Conservation (phyloP, 2,113 vertebrate genomes). For the Phodopus roborovskii region DNA sequence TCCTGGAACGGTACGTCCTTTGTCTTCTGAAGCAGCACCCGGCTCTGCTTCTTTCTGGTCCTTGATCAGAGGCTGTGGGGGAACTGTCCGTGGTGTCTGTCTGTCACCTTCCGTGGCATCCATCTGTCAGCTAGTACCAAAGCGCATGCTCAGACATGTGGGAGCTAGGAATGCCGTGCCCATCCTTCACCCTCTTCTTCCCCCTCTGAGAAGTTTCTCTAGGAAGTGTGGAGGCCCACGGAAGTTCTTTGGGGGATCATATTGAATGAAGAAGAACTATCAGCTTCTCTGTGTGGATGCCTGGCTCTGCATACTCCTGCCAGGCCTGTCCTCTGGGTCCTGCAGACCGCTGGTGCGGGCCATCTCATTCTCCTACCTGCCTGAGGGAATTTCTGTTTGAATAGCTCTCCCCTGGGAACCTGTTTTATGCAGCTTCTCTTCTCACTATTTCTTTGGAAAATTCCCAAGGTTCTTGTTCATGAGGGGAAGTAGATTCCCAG, state of each 20-base stretch:
- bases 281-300: neutral
- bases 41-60: neutral
- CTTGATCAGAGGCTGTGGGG: neutral
- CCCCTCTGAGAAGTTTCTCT: neutral
- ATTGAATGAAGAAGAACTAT: neutral
- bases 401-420: neutral
- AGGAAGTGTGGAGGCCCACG: neutral
- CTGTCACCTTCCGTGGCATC: neutral
- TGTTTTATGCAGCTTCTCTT: neutral
- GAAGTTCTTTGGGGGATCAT: neutral
- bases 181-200: neutral
- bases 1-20: neutral
- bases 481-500: neutral
- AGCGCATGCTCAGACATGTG: neutral
- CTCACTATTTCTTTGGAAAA: neutral
- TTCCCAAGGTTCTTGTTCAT: neutral
- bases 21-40: neutral
- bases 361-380: neutral
- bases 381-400: neutral
- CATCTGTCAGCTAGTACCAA: neutral
- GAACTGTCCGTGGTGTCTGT: neutral
- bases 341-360: neutral
- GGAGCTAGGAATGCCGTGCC: neutral
- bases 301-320: neutral
- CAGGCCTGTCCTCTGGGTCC: neutral